phyloP scores from a whole-genome alignment of 1,140 invertebrate genomes.

The Sarcophaga bullata region DNA sequence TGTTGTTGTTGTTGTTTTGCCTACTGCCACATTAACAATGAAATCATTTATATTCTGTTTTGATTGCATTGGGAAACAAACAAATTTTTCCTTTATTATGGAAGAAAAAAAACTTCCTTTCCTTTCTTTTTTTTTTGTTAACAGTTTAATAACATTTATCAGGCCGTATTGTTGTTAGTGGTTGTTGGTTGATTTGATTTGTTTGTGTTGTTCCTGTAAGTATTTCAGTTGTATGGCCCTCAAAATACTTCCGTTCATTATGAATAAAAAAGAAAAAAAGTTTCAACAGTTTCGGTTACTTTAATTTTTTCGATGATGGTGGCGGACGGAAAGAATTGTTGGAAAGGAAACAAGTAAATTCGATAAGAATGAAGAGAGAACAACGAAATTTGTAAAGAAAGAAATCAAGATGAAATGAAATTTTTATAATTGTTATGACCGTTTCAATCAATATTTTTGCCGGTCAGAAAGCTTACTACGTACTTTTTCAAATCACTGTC shows the following conservation, averaged over 20 bases:
- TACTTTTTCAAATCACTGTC: no score
- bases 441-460: no score
- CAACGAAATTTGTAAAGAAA: not conserved
- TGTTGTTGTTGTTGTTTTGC: no score
- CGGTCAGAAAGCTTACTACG: no score
- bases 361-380: not conserved
- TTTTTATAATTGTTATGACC: not conserved
- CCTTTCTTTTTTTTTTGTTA: not conserved
- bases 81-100: not conserved
- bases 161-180: no score
- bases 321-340: not conserved
- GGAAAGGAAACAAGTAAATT: not conserved
- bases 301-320: not conserved
- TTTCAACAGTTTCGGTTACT: not conserved
- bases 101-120: no score
- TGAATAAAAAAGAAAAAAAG: constrained; percentile 32
- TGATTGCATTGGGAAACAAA: not conserved
- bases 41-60: constrained; percentile 9
- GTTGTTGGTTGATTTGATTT: not conserved
- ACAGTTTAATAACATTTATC: constrained; percentile 5
- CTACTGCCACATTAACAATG: not conserved
- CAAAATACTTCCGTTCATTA: constrained; percentile 38
- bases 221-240: not conserved
- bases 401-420: not conserved
- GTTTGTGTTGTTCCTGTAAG: not conserved